Evolutionary conservation across 2,888 invertebrate species (phyloP).

Genomic region (Branchipolynoe longqiensis): DNA sequence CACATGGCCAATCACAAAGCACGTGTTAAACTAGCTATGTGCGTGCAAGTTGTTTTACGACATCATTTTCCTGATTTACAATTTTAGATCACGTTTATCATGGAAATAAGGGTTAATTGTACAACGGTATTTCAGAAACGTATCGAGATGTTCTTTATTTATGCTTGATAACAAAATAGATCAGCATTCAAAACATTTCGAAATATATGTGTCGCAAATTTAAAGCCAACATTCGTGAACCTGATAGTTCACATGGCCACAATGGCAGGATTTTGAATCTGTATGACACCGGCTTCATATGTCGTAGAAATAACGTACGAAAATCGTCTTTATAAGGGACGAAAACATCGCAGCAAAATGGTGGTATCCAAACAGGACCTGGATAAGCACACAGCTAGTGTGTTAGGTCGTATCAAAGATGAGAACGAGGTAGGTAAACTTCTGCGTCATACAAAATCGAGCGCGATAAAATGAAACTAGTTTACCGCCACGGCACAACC

Average conservation of each 20-base stretch:
- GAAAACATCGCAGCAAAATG: conserved; percentile 67
- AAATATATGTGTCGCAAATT: background rate
- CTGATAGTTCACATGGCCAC: conserved; percentile 41
- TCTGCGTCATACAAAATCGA: conserved; percentile 10
- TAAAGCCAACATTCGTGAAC: background rate
- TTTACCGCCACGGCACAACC: background rate
- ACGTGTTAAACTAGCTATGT: no score
- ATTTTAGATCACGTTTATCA: no score
- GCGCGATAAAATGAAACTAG: no score
- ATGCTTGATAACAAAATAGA: background rate
- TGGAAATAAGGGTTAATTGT: no score
- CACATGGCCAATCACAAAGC: background rate
- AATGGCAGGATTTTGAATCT: conserved; percentile 54
- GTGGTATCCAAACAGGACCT: conserved; percentile 78
- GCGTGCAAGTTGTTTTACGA: conserved; percentile 4
- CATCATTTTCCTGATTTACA: background rate
- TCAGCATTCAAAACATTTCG: background rate
- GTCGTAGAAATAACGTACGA: background rate
- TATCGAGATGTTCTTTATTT: no score
- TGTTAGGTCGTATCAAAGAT: conserved; percentile 73
- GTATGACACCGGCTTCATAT: conserved; percentile 53
- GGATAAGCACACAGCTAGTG: conserved; percentile 77
- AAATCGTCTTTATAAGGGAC: background rate
- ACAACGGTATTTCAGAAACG: no score
- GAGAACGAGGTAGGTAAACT: conserved; percentile 75